phyloP scores from a whole-genome alignment of 2,113 vertebrate genomes.

The Oreochromis tanganicae region DNA sequence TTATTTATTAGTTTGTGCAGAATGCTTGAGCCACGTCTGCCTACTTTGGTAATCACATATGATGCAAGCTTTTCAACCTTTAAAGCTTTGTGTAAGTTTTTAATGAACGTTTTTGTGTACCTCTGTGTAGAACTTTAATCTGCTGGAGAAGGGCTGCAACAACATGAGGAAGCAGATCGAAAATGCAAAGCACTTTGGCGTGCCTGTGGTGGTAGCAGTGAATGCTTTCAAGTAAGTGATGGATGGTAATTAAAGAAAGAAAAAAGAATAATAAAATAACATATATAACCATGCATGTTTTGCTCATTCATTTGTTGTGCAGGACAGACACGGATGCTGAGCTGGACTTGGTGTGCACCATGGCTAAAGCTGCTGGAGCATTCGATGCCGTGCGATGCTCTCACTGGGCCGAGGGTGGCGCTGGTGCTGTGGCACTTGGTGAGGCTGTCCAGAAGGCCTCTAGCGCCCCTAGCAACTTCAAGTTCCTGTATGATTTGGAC shows the following conservation, averaged over 20 bases:
- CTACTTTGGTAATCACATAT: not conserved
- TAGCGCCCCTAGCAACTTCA: conserved; percentile 81
- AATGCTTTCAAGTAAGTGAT: conserved; percentile 91
- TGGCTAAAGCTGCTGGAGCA: conserved; percentile 85
- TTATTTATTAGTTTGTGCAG: not conserved
- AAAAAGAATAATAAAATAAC: not conserved
- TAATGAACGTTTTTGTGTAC: not conserved
- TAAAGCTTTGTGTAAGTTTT: not conserved
- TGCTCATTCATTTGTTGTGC: not conserved
- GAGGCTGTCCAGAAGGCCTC: conserved; percentile 86
- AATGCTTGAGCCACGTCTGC: not conserved
- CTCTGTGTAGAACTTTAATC: conserved; percentile 80
- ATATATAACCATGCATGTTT: not conserved
- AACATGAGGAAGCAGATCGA: conserved; percentile 95
- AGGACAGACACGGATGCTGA: conserved; percentile 89
- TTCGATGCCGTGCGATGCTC: conserved; percentile 88
- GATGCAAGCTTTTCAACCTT: not conserved
- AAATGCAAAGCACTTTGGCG: conserved; percentile 86
- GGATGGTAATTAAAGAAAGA: not conserved
- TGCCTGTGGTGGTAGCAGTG: conserved; percentile 92
- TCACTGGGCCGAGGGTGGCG: conserved; percentile 95
- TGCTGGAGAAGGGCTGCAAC: conserved; percentile 88
- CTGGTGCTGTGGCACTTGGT: conserved; percentile 82
- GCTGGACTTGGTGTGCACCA: conserved; percentile 79
- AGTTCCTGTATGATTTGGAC: conserved; percentile 87